Base-by-base conservation (phyloP, 2,113 vertebrate genomes). In the Jaculus jaculus region DNA sequence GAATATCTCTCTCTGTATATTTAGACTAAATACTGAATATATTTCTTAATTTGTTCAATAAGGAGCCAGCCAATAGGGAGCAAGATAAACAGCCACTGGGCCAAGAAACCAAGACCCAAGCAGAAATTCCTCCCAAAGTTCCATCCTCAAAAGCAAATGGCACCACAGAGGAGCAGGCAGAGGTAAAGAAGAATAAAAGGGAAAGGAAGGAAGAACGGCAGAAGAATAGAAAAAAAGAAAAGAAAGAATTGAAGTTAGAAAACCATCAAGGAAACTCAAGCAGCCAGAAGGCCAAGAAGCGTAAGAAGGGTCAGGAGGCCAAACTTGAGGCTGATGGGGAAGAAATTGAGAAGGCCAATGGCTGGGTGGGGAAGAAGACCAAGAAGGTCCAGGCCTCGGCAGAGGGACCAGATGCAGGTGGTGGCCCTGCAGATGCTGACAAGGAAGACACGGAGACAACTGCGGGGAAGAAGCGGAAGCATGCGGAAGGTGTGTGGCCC, bases 191-290 rank as follows among this genome's bases (percentile, higher is more conserved):
- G 94, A 99, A 89, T 82, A 99, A 99, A 92, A 97, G 97, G 39
- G 99, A 99, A 86, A 97, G 97, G 78, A 99, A 99, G 97, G 98
- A 99, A 83, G 99, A 98, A 17, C 97, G 98, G 69, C 98, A 98
- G 96, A 98, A 98, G 90, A 98, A 97, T 30, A 98, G 95, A n/a
- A 98, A 98, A 47, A 99, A 98, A 78, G 97, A 97, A 94, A 96
- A 97, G 89, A 99, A 99, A 87, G 96, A 97, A 32, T 51, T 92
- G 65, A 98, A 94, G 79, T 82, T 96, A 54, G 97, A 97, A 90
- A 96, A 93, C 24, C 94, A 95, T 9, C 87, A 65, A 10, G 75
- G 95, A 12, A 39, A 51, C 1, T 4, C 92, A 2, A 94, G 90
- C 94, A 79, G 92, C 23, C 97, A 96, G 84, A 98, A 97, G 92